Percentiles rank a stretch among this genome's conserved stretches.
Conservation (phyloP, 2,113 vertebrate species). For the Edolisoma coerulescens region DNA sequence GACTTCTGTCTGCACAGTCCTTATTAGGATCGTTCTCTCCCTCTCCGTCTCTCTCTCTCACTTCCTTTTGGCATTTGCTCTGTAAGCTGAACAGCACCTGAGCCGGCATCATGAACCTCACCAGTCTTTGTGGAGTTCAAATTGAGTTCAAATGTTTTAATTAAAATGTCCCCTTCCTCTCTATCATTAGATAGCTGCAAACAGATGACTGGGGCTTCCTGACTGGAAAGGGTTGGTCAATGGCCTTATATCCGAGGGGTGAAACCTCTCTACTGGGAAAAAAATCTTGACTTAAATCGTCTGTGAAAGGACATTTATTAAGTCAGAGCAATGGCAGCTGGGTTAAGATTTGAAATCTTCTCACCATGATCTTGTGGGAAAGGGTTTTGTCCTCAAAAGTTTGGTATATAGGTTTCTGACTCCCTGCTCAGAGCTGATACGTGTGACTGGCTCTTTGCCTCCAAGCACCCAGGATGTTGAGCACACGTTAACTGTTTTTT, state of each 20-base stretch:
- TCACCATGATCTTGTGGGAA: background rate
- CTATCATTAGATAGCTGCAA: slow-evolving; percentile 31
- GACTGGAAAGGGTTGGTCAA: slow-evolving; percentile 36
- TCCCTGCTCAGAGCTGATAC: background rate
- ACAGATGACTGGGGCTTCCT: slow-evolving; percentile 54
- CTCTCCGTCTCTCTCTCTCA: slow-evolving; percentile 4
- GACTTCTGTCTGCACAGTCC: background rate
- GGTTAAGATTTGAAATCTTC: background rate
- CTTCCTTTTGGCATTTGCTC: slow-evolving; percentile 35
- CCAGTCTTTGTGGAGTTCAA: slow-evolving; percentile 39
- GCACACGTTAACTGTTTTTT: background rate
- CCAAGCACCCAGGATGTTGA: background rate
- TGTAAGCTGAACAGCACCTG: slow-evolving; percentile 44
- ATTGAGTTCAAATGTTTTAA: slow-evolving; percentile 25
- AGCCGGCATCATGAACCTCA: background rate
- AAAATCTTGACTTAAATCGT: background rate
- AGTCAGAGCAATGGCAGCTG: background rate
- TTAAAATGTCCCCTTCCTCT: slow-evolving; percentile 58
- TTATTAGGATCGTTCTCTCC: slow-evolving; percentile 33
- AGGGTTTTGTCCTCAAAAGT: background rate
- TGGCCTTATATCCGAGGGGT: slow-evolving; percentile 28
- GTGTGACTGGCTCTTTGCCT: background rate
- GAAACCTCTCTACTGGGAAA: slow-evolving; percentile 24
- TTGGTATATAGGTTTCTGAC: background rate
- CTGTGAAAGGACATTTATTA: background rate